These are phyloP conservation scores for Esox lucius DNA, from an alignment of 2,797 vertebrate genomes.

Conservation along the genomic window DNA sequence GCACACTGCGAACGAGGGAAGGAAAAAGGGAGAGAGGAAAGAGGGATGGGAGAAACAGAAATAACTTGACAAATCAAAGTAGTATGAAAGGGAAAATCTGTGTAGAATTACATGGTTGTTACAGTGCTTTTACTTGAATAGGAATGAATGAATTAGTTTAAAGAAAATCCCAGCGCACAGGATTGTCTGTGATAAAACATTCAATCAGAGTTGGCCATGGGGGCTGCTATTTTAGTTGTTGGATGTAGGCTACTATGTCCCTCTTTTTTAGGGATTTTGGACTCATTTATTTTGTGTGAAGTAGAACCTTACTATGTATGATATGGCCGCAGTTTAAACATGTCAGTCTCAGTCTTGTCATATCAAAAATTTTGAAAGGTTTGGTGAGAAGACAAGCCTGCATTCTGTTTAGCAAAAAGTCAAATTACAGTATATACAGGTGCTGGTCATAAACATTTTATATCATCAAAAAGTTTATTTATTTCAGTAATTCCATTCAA, in stretches of 20 bases:
- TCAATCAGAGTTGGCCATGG: slow-evolving; percentile 70
- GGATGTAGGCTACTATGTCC: slow-evolving; percentile 51
- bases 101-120: slow-evolving; percentile 75
- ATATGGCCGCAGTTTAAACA: neutral
- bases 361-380: no score
- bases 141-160: slow-evolving; percentile 73
- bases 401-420: neutral
- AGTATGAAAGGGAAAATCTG: slow-evolving; percentile 65
- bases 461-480: no score
- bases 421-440: no score
- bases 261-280: slow-evolving; percentile 71
- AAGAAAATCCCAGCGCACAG: slow-evolving; percentile 59
- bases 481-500: no score
- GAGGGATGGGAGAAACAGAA: slow-evolving; percentile 65
- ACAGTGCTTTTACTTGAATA: slow-evolving; percentile 70
- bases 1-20: slow-evolving; percentile 32
- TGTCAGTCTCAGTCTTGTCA: no score
- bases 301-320: slow-evolving; percentile 30
- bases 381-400: neutral
- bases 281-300: slow-evolving; percentile 69
- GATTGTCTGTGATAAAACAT: slow-evolving; percentile 77
- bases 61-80: slow-evolving; percentile 75
- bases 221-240: slow-evolving; percentile 73
- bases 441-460: no score
- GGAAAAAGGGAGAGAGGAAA: slow-evolving; percentile 24